Percentiles rank a stretch among this genome's conserved stretches.
These are phyloP conservation scores for Magallana ariakensis DNA, from an alignment of 1,140 invertebrate species.

Conservation along the genomic window DNA sequence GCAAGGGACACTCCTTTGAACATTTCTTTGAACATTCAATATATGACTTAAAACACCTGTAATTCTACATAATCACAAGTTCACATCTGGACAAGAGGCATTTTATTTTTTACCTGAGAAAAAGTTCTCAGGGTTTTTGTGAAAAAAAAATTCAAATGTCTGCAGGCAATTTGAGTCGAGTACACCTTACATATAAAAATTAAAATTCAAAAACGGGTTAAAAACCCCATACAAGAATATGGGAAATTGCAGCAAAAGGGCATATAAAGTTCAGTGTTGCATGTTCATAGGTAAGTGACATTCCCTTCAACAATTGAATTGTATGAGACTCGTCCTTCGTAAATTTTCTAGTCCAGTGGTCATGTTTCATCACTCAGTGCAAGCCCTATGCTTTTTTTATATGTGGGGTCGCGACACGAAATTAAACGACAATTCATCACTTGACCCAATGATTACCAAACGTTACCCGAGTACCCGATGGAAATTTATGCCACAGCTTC, in stretches of 20 bases:
- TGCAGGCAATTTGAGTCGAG: slow-evolving; percentile 34
- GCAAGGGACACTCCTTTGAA: slow-evolving; percentile 13
- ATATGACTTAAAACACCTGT: slow-evolving; percentile 36
- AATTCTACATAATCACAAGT: slow-evolving; percentile 28
- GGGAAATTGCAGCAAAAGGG: slow-evolving; percentile 39
- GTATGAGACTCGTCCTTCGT: slow-evolving; percentile 2
- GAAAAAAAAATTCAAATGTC: slow-evolving; percentile 35
- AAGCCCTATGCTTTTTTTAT: slow-evolving; percentile 43
- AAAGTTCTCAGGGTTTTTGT: slow-evolving; percentile 17
- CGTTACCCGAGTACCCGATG: slow-evolving; percentile 35
- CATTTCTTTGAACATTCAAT: slow-evolving; percentile 27
- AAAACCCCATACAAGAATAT: slow-evolving; percentile 37
- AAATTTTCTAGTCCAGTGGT: slow-evolving; percentile 36
- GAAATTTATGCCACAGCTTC: slow-evolving; percentile 30
- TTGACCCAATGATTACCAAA: slow-evolving; percentile 44
- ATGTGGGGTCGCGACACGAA: slow-evolving; percentile 42
- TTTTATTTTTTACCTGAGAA: slow-evolving; percentile 21
- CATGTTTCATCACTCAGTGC: slow-evolving; percentile 39
- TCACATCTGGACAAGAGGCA: slow-evolving; percentile 24
- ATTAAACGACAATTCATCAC: slow-evolving; percentile 46
- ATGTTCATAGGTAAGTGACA: slow-evolving; percentile 30
- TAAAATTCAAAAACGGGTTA: slow-evolving; percentile 38
- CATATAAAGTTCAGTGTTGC: slow-evolving; percentile 43
- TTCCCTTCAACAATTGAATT: not conserved
- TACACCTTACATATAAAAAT: slow-evolving; percentile 40